phyloP scores from a whole-genome alignment of 2,113 vertebrate genomes.

The Calcarius ornatus region DNA sequence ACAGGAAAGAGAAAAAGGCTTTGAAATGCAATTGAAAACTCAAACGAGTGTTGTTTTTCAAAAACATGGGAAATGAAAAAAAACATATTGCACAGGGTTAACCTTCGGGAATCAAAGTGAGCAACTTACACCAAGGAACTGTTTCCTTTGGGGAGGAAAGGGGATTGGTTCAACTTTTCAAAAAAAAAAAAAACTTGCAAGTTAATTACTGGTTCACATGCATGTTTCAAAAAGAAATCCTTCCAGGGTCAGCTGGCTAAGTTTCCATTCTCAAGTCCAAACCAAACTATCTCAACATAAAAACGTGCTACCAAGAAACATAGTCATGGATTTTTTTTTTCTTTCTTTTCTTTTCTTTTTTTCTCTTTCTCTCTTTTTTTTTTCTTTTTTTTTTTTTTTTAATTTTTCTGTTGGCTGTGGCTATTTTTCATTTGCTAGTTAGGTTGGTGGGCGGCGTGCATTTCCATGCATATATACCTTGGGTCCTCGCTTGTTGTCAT shows the following conservation, averaged over 20 bases:
- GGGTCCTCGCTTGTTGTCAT: conserved; percentile 99
- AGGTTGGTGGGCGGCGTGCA: conserved; percentile 99
- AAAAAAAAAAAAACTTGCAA: conserved; percentile 77
- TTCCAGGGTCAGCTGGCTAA: conserved; percentile 75
- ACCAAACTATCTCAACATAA: conserved; percentile 82
- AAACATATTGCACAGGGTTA: conserved; percentile 81
- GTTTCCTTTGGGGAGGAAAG: conserved; percentile 64
- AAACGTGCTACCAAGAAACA: conserved; percentile 88
- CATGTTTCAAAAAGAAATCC: conserved; percentile 78
- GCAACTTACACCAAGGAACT: conserved; percentile 77
- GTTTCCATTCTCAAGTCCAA: conserved; percentile 88
- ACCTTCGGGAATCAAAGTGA: conserved; percentile 74
- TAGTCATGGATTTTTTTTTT: conserved; percentile 40
- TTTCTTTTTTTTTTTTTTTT: conserved; percentile 45
- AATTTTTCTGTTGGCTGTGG: conserved; percentile 89
- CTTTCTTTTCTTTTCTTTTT: neutral
- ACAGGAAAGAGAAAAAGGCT: conserved; percentile 86
- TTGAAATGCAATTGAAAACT: conserved; percentile 93
- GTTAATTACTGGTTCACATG: conserved; percentile 79
- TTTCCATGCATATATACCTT: conserved; percentile 99
- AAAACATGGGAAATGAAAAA: conserved; percentile 74
- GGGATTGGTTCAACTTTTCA: conserved; percentile 66
- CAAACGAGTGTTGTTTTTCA: conserved; percentile 82
- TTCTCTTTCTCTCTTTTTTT: neutral
- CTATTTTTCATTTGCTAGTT: conserved; percentile 80